Evolutionary conservation across 2,888 invertebrate species (phyloP).

Genomic region (Megaustenia siamemsis): DNA sequence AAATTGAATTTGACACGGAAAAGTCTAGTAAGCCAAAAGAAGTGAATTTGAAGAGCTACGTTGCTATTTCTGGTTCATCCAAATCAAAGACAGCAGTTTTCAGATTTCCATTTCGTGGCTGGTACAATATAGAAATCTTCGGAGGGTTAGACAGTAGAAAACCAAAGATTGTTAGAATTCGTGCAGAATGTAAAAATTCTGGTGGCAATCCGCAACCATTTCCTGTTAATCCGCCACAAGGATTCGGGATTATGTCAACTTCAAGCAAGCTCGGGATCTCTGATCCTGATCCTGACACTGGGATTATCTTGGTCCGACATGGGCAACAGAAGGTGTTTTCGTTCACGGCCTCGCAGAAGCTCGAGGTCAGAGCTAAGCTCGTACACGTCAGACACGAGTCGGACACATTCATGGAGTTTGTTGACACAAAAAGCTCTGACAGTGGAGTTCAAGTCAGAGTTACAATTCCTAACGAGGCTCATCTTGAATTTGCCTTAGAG

Average conservation of each 20-base stretch:
- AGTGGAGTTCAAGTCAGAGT: conserved; percentile 51
- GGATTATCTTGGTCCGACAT: conserved; percentile 49
- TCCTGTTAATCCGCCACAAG: conserved; percentile 66
- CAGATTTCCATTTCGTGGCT: conserved; percentile 66
- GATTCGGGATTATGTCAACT: conserved; percentile 67
- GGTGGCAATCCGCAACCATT: conserved; percentile 59
- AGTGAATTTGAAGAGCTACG: conserved; percentile 50
- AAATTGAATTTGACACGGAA: conserved; percentile 28
- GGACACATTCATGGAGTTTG: conserved; percentile 31
- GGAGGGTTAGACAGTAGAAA: conserved; percentile 59
- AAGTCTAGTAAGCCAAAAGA: conserved; percentile 21
- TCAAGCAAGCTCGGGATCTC: conserved; percentile 65
- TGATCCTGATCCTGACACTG: conserved; percentile 62
- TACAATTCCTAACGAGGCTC: conserved; percentile 58
- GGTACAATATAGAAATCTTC: conserved; percentile 68
- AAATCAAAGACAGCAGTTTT: conserved; percentile 44
- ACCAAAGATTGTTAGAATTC: conserved; percentile 65
- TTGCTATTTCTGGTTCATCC: conserved; percentile 31
- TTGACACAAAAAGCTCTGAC: conserved; percentile 9
- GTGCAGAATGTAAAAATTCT: conserved; percentile 65
- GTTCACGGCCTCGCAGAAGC: conserved; percentile 56
- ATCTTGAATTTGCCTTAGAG: conserved; percentile 69
- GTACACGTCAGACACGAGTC: conserved; percentile 53
- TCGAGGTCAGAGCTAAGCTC: conserved; percentile 57
- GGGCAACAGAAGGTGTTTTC: conserved; percentile 58